phyloP scores from a whole-genome alignment of 2,888 invertebrate species.

The Andrena hattorfiana region DNA sequence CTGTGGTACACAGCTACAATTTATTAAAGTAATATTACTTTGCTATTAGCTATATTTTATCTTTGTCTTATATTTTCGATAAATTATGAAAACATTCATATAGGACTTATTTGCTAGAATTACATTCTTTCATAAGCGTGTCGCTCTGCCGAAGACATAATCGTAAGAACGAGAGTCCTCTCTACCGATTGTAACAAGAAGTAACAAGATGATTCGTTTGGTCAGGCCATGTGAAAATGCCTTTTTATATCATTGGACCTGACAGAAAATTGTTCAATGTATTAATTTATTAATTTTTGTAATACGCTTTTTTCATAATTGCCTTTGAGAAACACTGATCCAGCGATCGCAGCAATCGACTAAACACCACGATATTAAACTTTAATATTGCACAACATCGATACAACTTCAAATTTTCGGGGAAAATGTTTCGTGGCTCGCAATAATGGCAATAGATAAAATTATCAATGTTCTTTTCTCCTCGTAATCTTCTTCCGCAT shows the following conservation, averaged over 20 bases:
- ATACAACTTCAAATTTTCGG: conserved; percentile 75
- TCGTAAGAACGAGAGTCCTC: conserved; percentile 47
- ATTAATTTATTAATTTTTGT: not conserved
- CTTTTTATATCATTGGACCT: conserved; percentile 16
- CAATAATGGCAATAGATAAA: conserved; percentile 59
- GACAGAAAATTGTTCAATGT: conserved; percentile 16
- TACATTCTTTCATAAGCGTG: conserved; percentile 18
- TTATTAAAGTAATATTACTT: conserved; percentile 5
- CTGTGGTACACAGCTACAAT: conserved; percentile 19
- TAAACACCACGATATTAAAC: conserved; percentile 69
- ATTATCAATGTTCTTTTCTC: conserved; percentile 35
- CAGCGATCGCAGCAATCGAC: conserved; percentile 60
- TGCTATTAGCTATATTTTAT: conserved; percentile 7
- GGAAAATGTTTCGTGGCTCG: conserved; percentile 67
- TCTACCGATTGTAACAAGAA: conserved; percentile 7
- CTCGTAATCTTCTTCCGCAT: conserved; percentile 33
- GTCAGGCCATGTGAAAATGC: too few species aligned
- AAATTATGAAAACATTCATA: conserved; percentile 36
- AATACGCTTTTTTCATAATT: not conserved
- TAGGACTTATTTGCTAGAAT: conserved; percentile 42
- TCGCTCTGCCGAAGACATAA: conserved; percentile 30
- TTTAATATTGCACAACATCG: conserved; percentile 78
- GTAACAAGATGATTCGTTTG: not conserved
- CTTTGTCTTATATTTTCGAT: not conserved
- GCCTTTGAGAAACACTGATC: conserved; percentile 77